A percentile compares a stretch with the other conserved stretches of the same genome.
Conservation (phyloP, 2,797 vertebrate species). For the Salmo trutta region DNA sequence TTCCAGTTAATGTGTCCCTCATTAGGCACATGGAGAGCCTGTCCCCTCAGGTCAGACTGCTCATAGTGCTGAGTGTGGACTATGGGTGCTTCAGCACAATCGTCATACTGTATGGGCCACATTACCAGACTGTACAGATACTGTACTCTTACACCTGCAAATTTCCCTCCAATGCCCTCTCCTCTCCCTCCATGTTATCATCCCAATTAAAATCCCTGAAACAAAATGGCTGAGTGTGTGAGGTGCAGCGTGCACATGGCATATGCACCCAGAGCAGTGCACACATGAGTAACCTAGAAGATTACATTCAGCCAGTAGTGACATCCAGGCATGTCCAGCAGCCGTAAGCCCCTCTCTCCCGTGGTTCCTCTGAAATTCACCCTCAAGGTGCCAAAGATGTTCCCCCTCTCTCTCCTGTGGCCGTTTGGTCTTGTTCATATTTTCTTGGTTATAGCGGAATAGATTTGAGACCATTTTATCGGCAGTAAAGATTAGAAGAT, state of each 20-base stretch:
- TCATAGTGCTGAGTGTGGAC: neutral
- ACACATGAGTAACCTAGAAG: slow-evolving; percentile 33
- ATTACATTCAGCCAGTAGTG: slow-evolving; percentile 33
- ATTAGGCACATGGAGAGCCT: slow-evolving; percentile 28
- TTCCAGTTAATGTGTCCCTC: slow-evolving; percentile 32
- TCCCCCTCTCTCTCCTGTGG: neutral
- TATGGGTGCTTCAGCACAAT: slow-evolving; percentile 21
- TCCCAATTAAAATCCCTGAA: neutral
- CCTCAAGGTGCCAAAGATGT: neutral
- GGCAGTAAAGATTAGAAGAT: neutral
- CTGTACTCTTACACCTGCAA: neutral
- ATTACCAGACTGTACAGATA: neutral
- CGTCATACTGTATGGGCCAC: slow-evolving; percentile 7
- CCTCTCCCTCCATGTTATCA: neutral
- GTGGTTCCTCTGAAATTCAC: neutral
- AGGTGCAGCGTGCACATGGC: neutral
- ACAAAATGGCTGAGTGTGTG: slow-evolving; percentile 5
- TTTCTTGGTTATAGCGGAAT: neutral
- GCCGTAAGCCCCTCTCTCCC: slow-evolving; percentile 10
- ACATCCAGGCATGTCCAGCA: slow-evolving; percentile 22
- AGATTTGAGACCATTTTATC: neutral
- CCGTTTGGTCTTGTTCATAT: neutral
- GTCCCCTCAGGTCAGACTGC: slow-evolving; percentile 27
- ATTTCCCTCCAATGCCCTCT: neutral
- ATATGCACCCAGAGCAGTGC: neutral